Conservation (phyloP, 2,888 invertebrate genomes). For the Eupithecia vulgata region DNA sequence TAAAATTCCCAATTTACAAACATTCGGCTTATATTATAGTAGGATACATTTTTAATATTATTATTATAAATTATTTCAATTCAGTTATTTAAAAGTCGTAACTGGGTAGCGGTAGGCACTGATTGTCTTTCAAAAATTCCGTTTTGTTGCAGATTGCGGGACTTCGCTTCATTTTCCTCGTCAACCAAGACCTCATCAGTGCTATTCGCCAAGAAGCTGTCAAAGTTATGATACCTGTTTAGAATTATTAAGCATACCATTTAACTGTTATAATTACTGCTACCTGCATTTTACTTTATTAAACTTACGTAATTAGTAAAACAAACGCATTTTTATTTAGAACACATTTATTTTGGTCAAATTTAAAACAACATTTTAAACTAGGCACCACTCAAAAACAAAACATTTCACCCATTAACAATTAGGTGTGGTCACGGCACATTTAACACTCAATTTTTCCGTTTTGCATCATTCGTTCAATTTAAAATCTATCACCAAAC, state of each 20-base stretch:
- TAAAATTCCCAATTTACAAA: no score
- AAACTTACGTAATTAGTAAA: constrained; percentile 9
- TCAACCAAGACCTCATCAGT: constrained; percentile 95
- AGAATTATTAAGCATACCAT: constrained; percentile 49
- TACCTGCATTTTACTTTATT: background rate
- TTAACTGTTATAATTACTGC: background rate
- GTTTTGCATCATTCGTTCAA: constrained; percentile 52
- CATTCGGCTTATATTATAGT: no score
- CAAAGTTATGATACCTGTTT: constrained; percentile 86
- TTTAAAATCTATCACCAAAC: constrained; percentile 73
- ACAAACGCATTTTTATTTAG: constrained; percentile 65
- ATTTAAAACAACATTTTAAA: constrained; percentile 76
- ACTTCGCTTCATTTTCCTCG: constrained; percentile 95
- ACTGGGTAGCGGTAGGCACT: background rate
- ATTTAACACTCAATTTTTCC: constrained; percentile 43
- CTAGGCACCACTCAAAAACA: constrained; percentile 78
- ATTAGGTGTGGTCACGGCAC: constrained; percentile 56
- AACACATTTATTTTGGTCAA: constrained; percentile 85
- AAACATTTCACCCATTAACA: constrained; percentile 63
- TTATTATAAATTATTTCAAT: background rate
- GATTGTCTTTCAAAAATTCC: background rate
- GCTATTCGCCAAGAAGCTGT: constrained; percentile 95
- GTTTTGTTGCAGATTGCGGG: constrained; percentile 88
- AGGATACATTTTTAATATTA: no score
- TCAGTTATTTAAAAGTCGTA: background rate